Base-by-base conservation (phyloP, 2,888 invertebrate genomes). In the Stenotaenia linearis region DNA sequence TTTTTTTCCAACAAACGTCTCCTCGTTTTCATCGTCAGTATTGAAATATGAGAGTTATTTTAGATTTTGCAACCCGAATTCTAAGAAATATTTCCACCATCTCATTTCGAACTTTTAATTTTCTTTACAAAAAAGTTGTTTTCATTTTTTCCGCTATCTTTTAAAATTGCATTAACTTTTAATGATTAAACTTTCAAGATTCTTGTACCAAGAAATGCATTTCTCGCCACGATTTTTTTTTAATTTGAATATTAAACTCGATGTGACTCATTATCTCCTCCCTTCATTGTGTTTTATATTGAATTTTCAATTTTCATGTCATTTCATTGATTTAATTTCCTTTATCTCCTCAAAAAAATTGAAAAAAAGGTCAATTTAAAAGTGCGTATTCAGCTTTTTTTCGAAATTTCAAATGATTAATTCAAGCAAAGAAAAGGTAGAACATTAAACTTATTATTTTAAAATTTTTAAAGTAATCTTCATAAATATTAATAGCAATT, bases 221-320 rank as follows among this genome's bases (percentile, higher is more conserved):
- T 61, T 61, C 56, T 61, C 61, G 12, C 9, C 12, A 1, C 61
- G 10, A 7, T 23, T 25, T 61, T 25, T 56, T 23, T 21, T 56
- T 56, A 21, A 45, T 45, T 15, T 56, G 7, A 18, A 56, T 23
- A 61, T 23, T 12, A 28, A 15, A 61, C 61, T 61, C 61, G 12
- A n/a, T 61, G 25, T 25, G 61, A 2, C 61, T 61, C 61, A 61
- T 61, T 25, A 61, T 61, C 61, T 61, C 61, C 61, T 61, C 61
- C 61, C 61, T 25, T 28, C 28, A 61, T 61, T 61, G 61, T 61
- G 61, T 61, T 28, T 21, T 61, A 61, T 61, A 61, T 61, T 61
- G 61, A 61, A 61, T 61, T 61, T 61, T 61, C 61, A 61, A 61
- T 61, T 61, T 61, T 12, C 61, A 61, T 28, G 61, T 61, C 25